Percentiles rank a stretch among this genome's conserved stretches.
phyloP scores from a whole-genome alignment of 2,797 vertebrate species.

The Toxotes lorentzi region DNA sequence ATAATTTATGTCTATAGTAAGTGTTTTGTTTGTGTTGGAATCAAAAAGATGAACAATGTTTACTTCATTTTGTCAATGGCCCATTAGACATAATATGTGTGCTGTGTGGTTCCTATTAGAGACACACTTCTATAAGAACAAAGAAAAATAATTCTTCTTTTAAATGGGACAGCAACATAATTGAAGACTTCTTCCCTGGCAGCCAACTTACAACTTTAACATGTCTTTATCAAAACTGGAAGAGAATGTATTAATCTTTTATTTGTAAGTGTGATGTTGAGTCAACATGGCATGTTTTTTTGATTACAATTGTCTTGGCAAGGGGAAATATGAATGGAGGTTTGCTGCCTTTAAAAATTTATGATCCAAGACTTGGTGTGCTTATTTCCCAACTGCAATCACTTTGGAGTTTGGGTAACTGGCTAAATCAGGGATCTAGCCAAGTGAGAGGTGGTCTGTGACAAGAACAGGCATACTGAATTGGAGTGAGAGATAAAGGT shows the following conservation, averaged over 20 bases:
- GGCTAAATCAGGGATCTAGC: slow-evolving; percentile 44
- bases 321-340: slow-evolving; percentile 59
- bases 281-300: slow-evolving; percentile 40
- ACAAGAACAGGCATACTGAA: slow-evolving; percentile 34
- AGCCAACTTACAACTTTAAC: neutral
- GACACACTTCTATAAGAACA: slow-evolving; percentile 37
- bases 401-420: slow-evolving; percentile 57
- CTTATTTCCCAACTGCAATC: slow-evolving; percentile 60
- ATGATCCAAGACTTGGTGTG: slow-evolving; percentile 53
- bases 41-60: slow-evolving; percentile 45
- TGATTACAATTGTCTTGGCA: slow-evolving; percentile 50
- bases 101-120: slow-evolving; percentile 60
- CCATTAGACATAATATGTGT: slow-evolving; percentile 16
- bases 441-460: slow-evolving; percentile 42
- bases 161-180: slow-evolving; percentile 7
- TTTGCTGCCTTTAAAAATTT: slow-evolving; percentile 56
- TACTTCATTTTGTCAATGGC: slow-evolving; percentile 37
- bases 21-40: slow-evolving; percentile 48
- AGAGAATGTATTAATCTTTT: slow-evolving; percentile 30
- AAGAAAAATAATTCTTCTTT: slow-evolving; percentile 39
- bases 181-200: slow-evolving; percentile 13
- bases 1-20: slow-evolving; percentile 36
- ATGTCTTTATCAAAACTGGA: slow-evolving; percentile 20
- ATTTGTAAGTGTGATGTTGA: slow-evolving; percentile 37
- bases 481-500: slow-evolving; percentile 27